A percentile compares a stretch with the other conserved stretches of the same genome.
phyloP scores from a whole-genome alignment of 2,797 vertebrate species.

The Sebastes minor region DNA sequence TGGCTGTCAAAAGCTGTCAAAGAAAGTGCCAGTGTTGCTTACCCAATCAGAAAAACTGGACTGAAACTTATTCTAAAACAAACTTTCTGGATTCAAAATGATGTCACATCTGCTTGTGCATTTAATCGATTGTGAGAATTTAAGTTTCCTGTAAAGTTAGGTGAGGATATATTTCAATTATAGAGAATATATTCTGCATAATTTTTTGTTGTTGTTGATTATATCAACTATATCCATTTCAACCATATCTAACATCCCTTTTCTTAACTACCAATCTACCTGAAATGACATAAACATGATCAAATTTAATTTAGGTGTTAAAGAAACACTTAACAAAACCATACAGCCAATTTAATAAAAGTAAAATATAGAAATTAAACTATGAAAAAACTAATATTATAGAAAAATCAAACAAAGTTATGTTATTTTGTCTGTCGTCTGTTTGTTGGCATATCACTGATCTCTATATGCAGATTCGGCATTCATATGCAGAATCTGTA shows the following conservation, averaged over 20 bases:
- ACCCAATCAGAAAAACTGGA: background rate
- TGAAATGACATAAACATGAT: background rate
- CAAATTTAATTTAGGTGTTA: background rate
- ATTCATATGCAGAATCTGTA: too few relatives aligned
- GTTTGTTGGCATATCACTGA: background rate
- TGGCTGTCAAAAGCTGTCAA: background rate
- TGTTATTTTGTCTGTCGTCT: background rate
- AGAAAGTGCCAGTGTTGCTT: background rate
- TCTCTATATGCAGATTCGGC: too few relatives aligned
- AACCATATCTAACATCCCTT: background rate
- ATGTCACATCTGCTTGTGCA: background rate
- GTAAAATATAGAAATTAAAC: background rate
- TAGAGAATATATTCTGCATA: background rate
- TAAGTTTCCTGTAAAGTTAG: background rate
- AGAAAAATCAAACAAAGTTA: background rate
- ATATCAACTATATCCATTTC: background rate
- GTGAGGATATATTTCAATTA: background rate
- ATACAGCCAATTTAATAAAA: background rate
- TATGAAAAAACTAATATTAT: background rate
- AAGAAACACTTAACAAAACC: background rate
- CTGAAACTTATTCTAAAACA: background rate
- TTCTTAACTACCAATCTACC: background rate
- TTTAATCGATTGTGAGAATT: background rate
- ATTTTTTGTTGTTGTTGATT: too few relatives aligned
- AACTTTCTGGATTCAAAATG: background rate